Evolutionary conservation across 2,797 vertebrate species (phyloP), one percentile per base, ranked within the genome.

Genomic region (Amphiprion clarkii): DNA sequence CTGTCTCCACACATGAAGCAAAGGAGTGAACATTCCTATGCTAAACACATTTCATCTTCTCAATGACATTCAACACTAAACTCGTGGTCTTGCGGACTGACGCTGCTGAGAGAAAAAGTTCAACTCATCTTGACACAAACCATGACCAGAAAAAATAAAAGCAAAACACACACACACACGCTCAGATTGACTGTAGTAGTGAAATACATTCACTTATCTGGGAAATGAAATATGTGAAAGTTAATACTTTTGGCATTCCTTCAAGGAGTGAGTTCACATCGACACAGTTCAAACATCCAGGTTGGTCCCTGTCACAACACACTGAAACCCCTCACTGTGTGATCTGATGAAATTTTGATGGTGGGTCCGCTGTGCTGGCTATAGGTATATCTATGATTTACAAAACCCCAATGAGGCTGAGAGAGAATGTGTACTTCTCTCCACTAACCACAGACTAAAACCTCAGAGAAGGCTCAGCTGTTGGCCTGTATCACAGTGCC

Each of bases 401-500:
- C 61, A 86, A 89, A 90, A 79, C 55, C 49, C 73, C 68, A 79
- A 85, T 74, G 74, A 88, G 57, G 66, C 78, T 74, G 75, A 72
- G 81, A 78, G 72, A 75, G 79, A 84, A 62, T 57, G 71, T 81
- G 59, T 53, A 51, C 70, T 60, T 55, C 74, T 86, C 72, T 84
- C 55, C 65, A 65, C 71, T 44, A 67, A 78, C 76, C 74, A 81
- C 69, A 70, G 48, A 81, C 65, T 57, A 60, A 85, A 77, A 76
- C 66, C 82, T 59, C 42, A 48, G 53, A 54, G 60, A 58, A 39
- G 40, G 65, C 55, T 33, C 16, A 27, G 33, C 17, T 51, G 31
- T 82, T 91, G 81, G 67, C 86, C 81, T 92, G 88, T 93, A 88
- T 90, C 87, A 91, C 92, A 95, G 92, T 94, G 95, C 92, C 95